Conservation (phyloP, 2,113 vertebrate genomes). For the Microcebus murinus region DNA sequence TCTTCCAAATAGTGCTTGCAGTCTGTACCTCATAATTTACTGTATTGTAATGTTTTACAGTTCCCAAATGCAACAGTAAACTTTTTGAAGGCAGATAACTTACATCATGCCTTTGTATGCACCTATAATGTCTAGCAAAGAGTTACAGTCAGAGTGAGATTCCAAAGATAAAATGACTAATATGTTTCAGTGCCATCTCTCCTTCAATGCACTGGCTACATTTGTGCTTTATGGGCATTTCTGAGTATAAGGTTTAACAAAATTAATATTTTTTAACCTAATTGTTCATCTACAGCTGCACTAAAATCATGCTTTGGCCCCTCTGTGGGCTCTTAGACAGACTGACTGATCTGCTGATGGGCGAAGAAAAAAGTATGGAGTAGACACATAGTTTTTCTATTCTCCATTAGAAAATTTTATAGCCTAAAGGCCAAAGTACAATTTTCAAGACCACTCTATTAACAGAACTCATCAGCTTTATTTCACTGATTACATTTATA, state of each 20-base stretch:
- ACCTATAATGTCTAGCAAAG: not conserved
- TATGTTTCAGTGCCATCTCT: not conserved
- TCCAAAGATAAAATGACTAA: not conserved
- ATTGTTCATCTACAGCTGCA: not conserved
- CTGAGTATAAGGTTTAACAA: not conserved
- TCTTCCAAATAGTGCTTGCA: not conserved
- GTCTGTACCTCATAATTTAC: not conserved
- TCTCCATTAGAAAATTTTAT: slow-evolving; percentile 56
- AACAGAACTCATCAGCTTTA: slow-evolving; percentile 69
- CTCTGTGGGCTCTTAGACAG: not conserved
- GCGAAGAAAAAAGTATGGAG: not conserved
- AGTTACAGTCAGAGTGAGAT: not conserved
- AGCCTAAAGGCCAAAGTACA: slow-evolving; percentile 74
- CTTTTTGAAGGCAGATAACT: not conserved
- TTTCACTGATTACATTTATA: slow-evolving; percentile 58
- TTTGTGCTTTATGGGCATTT: not conserved
- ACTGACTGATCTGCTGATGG: not conserved
- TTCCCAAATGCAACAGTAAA: not conserved
- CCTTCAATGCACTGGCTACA: not conserved
- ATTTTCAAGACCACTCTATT: slow-evolving; percentile 64
- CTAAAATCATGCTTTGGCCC: not conserved
- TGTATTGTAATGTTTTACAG: not conserved
- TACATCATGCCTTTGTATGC: not conserved
- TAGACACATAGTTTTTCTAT: not conserved
- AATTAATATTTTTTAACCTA: slow-evolving; percentile 20